Evolutionary conservation across 2,888 invertebrate species (phyloP).

Genomic region (Thecocarcelia acutangulata): DNA sequence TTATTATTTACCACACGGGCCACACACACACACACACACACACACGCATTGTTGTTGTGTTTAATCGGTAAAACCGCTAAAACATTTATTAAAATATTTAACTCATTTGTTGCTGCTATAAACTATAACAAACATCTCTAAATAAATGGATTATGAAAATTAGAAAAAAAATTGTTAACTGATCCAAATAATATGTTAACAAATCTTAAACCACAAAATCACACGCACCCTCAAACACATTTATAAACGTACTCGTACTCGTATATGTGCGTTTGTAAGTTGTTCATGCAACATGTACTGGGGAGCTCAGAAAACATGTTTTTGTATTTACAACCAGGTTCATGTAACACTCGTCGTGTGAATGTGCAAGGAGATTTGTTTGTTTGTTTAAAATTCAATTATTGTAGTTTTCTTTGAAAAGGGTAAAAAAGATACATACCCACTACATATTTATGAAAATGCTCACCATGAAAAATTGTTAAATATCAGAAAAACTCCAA

Average conservation of each 20-base stretch:
- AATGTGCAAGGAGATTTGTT: slow-evolving; percentile 1
- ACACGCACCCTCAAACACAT: not conserved
- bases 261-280: not conserved
- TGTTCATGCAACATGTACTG: slow-evolving; percentile 8
- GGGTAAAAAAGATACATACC: not conserved
- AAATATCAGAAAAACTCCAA: slow-evolving; percentile 14
- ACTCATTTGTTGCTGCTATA: slow-evolving; percentile 11
- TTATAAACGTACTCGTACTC: not conserved
- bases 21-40: not conserved
- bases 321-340: slow-evolving; percentile 28
- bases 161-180: slow-evolving; percentile 26
- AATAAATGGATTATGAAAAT: slow-evolving; percentile 37
- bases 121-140: slow-evolving; percentile 13
- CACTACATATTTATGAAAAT: slow-evolving; percentile 6
- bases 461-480: slow-evolving; percentile 13
- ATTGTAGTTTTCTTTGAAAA: slow-evolving; percentile 4
- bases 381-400: slow-evolving; percentile 18
- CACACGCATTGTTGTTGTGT: not conserved
- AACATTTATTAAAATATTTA: slow-evolving; percentile 18
- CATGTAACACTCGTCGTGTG: slow-evolving; percentile 8
- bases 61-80: slow-evolving; percentile 20
- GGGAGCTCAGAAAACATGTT: slow-evolving; percentile 22
- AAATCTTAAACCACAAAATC: slow-evolving; percentile 53
- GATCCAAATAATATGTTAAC: slow-evolving; percentile 61
- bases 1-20: slow-evolving; percentile 17